Evolutionary conservation across 2,113 vertebrate genomes (phyloP).

Genomic region (Cyphomyrus plagiostoma): DNA sequence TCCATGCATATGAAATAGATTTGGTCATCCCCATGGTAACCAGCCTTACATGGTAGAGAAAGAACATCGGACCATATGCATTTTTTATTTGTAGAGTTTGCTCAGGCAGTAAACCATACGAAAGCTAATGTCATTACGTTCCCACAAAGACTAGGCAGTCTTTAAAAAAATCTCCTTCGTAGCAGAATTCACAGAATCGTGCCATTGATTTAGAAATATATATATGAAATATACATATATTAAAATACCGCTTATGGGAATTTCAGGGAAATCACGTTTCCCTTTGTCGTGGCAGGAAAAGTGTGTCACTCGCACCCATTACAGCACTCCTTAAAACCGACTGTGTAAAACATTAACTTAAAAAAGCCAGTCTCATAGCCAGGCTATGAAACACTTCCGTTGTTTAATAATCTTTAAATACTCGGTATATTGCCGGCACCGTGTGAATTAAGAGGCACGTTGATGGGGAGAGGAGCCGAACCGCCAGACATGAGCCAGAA

Average conservation of each 20-base stretch:
- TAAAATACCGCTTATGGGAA: not conserved
- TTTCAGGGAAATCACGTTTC: not conserved
- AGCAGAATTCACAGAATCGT: not conserved
- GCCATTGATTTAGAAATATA: not conserved
- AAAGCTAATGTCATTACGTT: not conserved
- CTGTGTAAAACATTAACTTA: not conserved
- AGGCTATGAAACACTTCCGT: not conserved
- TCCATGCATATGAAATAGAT: slow-evolving; percentile 66
- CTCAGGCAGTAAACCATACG: slow-evolving; percentile 40
- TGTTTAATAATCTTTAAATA: not conserved
- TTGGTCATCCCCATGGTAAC: slow-evolving; percentile 71
- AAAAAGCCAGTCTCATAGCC: not conserved
- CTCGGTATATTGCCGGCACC: not conserved
- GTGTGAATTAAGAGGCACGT: not conserved
- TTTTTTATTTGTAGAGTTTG: slow-evolving; percentile 60
- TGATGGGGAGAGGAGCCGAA: not conserved
- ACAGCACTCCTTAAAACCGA: not conserved
- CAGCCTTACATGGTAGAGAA: slow-evolving; percentile 46
- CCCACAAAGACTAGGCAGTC: not conserved
- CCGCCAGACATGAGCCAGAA: not conserved
- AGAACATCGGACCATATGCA: slow-evolving; percentile 54
- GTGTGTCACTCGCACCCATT: not conserved
- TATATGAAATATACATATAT: not conserved
- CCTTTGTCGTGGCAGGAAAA: not conserved
- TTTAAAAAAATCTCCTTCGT: not conserved